Evolutionary conservation across 2,888 invertebrate genomes (phyloP), one percentile per base, ranked within the genome.

Genomic region (Drosophila aldrichi): DNA sequence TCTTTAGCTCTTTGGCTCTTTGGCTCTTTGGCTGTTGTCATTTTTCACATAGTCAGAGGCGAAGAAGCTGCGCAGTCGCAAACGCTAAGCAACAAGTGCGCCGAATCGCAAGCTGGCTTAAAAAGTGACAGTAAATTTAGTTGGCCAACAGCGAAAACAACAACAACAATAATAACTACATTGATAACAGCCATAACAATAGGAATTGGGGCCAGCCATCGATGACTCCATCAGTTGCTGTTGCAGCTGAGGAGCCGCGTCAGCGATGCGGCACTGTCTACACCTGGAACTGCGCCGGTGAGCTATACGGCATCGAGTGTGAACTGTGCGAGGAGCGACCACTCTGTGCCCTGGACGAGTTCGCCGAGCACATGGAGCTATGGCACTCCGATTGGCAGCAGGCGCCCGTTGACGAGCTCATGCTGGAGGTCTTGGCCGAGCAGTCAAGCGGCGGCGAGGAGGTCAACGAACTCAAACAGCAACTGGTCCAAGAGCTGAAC

Each of bases 271-370:
- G 91, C 51, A 89, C 84, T 14, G 88, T 91, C 8, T 91, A 82
- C 59, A 85, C 89, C 56, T 91, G 91, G 91, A 81, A 88, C 56
- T 91, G 91, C 72, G 90, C 81, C 10, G 89, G 82, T 4, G 90
- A 91, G 56, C 74, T 85, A 9, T 91, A 87, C 65, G 91, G 84
- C 29, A 80, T 91, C 41, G 91, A 90, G 77, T 91, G 91, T 68
- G 77, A 79, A 22, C 76, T 91, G 14, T 91, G 91, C 75, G 91
- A 90, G 62, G 90, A 91, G 68, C 82, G 79, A 0, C 90, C 90
- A 0, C 66, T 91, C 1, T 91, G 91, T 40, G 82, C 90, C 1
- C 70, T 91, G 7, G 61, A 82, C 25, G 91, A 91, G 34, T 91
- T 90, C 46, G 78, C 90, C 1, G 83, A 90, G 59, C 91, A 91